Evolutionary conservation across 2,113 vertebrate species (phyloP), one percentile per base, ranked within the genome.

Genomic region (Ciconia boyciana): DNA sequence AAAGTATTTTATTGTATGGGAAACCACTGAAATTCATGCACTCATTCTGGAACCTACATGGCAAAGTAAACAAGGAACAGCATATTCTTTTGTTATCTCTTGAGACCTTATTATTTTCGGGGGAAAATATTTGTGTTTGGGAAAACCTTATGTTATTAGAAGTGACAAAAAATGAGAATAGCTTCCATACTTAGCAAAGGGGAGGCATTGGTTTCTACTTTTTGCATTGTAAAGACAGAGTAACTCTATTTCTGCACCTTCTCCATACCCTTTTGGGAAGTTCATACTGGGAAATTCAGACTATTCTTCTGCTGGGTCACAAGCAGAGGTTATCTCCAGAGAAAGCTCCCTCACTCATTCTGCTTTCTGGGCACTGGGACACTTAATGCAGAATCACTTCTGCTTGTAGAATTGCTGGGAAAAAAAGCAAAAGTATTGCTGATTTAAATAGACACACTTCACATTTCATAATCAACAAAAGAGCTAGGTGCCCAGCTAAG

Each of bases 101-200:
- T 64, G 94, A 97, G 95, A 94, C 90, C 92, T 97, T 97, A 95
- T 97, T 97, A 97, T 98, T 97, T 98, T 88, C 6, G 1, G 70
- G 84, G 75, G 91, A 57, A 77, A 90, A 94, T 24, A 52, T 87
- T 95, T 95, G 65, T 89, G 5, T 92, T 97, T 91, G 83, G 39
- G 76, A 94, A 98, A 97, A 77, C 36, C 44, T 91, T 72, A 39
- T 16, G 7, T 77, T 87, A 84, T 58, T 81, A 83, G 28, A 66
- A 68, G n/a, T 57, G 77, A 95, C 29, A 92, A 95, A 94, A 91
- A 64, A 58, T 75, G 34, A 76, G 71, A 97, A 64, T 17, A 10
- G 5, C 39, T 95, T 77, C 89, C 62, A 72, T 88, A 46, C 71
- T 91, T 60, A 66, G 48, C 26, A 72, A 14, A 69, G 22, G 5